Conservation (phyloP, 2,797 vertebrate species). For the Pogonophryne albipinna region DNA sequence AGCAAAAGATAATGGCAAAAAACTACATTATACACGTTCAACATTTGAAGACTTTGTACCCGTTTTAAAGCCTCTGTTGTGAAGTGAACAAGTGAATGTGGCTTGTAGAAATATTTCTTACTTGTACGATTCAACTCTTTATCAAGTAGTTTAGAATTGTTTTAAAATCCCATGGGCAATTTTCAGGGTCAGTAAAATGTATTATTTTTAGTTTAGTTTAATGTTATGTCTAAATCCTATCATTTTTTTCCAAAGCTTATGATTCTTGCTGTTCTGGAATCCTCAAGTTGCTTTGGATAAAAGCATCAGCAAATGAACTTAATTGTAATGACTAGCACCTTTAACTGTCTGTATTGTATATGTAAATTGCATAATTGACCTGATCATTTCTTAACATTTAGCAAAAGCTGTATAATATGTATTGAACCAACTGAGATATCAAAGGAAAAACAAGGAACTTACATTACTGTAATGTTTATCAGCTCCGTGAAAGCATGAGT, state of each 20-base stretch:
- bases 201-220: not conserved
- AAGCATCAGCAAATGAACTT: too few relatives aligned
- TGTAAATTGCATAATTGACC: not conserved
- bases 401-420: not conserved
- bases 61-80: not conserved
- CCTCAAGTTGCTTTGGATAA: too few relatives aligned
- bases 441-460: constrained; percentile 50
- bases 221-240: not conserved
- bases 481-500: constrained; percentile 81
- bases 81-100: not conserved
- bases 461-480: constrained; percentile 82
- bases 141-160: not conserved
- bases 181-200: not conserved
- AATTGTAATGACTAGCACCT: not conserved
- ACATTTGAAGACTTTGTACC: not conserved
- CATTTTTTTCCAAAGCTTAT: not conserved
- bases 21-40: not conserved
- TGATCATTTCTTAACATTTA: not conserved
- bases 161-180: not conserved
- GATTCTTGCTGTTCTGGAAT: too few relatives aligned
- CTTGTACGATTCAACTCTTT: not conserved
- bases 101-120: not conserved
- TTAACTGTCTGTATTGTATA: not conserved
- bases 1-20: not conserved
- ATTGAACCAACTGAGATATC: not conserved